Conservation (phyloP, 2,797 vertebrate species). For the Enteromius anoplus region DNA sequence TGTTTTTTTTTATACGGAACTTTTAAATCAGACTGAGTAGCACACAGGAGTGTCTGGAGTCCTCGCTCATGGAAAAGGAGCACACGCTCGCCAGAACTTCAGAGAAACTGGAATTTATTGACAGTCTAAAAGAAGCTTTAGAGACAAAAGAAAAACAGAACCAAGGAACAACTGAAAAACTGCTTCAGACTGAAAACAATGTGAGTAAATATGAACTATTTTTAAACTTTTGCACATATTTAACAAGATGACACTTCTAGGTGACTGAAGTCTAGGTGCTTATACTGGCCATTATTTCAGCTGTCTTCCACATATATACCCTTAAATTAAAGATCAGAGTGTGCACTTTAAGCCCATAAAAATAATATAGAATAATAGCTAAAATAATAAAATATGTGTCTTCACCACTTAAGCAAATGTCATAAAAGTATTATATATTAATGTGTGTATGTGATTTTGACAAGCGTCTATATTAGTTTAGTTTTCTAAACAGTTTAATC, state of each 20-base stretch:
- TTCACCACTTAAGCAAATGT: neutral
- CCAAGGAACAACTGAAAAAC: slow-evolving; percentile 80
- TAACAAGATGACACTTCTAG: neutral
- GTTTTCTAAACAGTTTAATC: neutral
- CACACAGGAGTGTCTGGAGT: slow-evolving; percentile 86
- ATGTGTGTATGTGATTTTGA: neutral
- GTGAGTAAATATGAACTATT: slow-evolving; percentile 66
- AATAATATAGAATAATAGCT: no score
- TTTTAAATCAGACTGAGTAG: slow-evolving; percentile 77
- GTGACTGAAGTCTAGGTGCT: neutral
- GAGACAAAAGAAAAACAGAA: slow-evolving; percentile 77
- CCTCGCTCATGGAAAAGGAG: slow-evolving; percentile 87
- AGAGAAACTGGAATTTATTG: slow-evolving; percentile 82
- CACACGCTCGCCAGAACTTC: slow-evolving; percentile 77
- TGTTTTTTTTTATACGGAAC: no score
- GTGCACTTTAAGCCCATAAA: no score
- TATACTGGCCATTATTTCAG: neutral
- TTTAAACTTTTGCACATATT: no score
- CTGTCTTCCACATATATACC: neutral
- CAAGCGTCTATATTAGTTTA: slow-evolving; percentile 1
- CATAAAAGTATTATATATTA: neutral
- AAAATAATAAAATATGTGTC: no score
- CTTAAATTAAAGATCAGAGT: no score
- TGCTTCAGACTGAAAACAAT: slow-evolving; percentile 79
- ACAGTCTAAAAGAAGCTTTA: slow-evolving; percentile 75